phyloP scores from a whole-genome alignment of 64 coral and sea anemone species.

The Montipora sp. region DNA sequence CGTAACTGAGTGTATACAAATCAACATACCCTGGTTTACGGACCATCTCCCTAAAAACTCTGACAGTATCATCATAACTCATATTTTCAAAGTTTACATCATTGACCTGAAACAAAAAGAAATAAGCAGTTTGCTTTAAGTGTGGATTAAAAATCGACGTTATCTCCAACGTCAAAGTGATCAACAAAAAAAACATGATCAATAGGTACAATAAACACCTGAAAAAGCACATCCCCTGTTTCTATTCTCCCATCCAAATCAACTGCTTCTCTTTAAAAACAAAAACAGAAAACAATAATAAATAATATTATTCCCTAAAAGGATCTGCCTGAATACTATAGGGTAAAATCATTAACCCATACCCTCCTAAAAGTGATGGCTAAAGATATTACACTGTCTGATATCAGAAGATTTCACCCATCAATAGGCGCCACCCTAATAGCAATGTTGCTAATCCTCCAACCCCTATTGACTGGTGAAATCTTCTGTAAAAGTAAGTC shows the following conservation, averaged over 20 bases:
- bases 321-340: too few relatives aligned
- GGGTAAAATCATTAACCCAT: too few relatives aligned
- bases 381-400: too few relatives aligned
- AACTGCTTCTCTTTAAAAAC: conserved; percentile 82
- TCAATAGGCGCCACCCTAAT: too few relatives aligned
- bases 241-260: conserved; percentile 99
- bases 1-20: background rate
- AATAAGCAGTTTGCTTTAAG: background rate
- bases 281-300: background rate
- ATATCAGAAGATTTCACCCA: too few relatives aligned
- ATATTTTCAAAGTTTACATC: conserved; percentile 99
- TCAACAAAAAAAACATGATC: background rate
- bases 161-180: background rate
- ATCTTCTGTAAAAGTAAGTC: too few relatives aligned
- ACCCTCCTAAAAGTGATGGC: too few relatives aligned
- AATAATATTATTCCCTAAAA: background rate
- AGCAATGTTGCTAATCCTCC: too few relatives aligned
- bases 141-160: background rate
- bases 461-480: too few relatives aligned
- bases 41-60: conserved; percentile 97
- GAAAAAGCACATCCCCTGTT: conserved; percentile 97
- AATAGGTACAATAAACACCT: conserved; percentile 52
- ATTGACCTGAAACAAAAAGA: conserved; percentile 84
- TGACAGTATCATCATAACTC: conserved; percentile 99
- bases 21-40: conserved; percentile 95